phyloP scores from a whole-genome alignment of 2,888 invertebrate species.

The Drosophila neotestacea region DNA sequence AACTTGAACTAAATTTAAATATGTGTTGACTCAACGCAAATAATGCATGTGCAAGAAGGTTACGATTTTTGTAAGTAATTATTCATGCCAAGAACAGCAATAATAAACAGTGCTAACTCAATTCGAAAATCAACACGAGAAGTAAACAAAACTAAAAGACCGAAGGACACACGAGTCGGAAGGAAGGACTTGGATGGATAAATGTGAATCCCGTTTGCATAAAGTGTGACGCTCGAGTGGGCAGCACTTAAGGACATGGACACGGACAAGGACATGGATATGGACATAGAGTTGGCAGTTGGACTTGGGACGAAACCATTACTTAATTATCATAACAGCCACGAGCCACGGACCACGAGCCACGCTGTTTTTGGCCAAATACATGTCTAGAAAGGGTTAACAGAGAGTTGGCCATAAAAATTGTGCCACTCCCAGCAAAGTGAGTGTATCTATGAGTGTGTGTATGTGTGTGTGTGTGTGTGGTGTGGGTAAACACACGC shows the following conservation, averaged over 20 bases:
- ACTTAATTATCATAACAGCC: conserved; percentile 80
- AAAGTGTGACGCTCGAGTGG: conserved; percentile 73
- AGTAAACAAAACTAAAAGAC: conserved; percentile 43
- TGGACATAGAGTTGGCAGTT: conserved; percentile 26
- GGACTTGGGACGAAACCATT: conserved; percentile 68
- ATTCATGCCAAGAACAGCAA: conserved; percentile 58
- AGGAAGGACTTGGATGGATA: conserved; percentile 17
- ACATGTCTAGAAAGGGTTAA: conserved; percentile 53
- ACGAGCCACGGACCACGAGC: conserved; percentile 10
- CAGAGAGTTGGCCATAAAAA: conserved; percentile 60
- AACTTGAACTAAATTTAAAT: conserved; percentile 13
- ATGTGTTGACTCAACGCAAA: conserved; percentile 35
- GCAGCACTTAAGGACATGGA: conserved; percentile 70
- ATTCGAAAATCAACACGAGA: conserved; percentile 56
- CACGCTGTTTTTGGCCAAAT: conserved; percentile 64
- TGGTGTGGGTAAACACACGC: conserved; percentile 63
- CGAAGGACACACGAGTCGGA: conserved; percentile 14
- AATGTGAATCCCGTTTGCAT: conserved; percentile 60
- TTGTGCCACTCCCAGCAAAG: conserved; percentile 67
- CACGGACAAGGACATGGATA: conserved; percentile 7
- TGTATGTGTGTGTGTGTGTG: conserved; percentile 5
- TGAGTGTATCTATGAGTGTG: conserved; percentile 6
- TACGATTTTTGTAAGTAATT: conserved; percentile 68
- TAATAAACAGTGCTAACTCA: conserved; percentile 55
- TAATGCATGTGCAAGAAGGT: conserved; percentile 42